These are phyloP conservation scores for Varanus komodoensis DNA, from an alignment of 2,113 vertebrate genomes.

Conservation along the genomic window DNA sequence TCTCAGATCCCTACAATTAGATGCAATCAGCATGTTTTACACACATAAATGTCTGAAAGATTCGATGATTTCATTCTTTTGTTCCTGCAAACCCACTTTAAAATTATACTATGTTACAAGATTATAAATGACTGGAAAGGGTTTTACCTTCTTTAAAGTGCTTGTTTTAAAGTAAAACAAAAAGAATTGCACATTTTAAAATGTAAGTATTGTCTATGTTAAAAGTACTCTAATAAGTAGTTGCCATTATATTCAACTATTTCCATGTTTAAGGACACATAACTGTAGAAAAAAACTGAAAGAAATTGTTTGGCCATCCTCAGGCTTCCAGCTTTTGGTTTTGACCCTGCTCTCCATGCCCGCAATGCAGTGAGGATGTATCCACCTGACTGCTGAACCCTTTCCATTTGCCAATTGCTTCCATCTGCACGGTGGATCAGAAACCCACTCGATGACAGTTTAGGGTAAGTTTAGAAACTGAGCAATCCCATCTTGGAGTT, in stretches of 20 bases:
- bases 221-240: slow-evolving; percentile 2
- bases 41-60: slow-evolving; percentile 51
- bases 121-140: slow-evolving; percentile 47
- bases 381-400: background rate
- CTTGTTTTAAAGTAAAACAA: slow-evolving; percentile 34
- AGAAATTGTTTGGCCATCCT: background rate
- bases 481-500: background rate
- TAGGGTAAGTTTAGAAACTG: background rate
- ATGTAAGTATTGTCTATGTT: background rate
- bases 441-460: background rate
- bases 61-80: slow-evolving; percentile 65
- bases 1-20: slow-evolving; percentile 66
- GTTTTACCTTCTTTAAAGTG: slow-evolving; percentile 43
- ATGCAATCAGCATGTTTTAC: slow-evolving; percentile 58
- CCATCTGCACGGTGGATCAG: slow-evolving; percentile 12
- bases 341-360: background rate
- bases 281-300: background rate
- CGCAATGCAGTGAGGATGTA: background rate
- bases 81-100: slow-evolving; percentile 44
- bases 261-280: background rate
- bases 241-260: background rate
- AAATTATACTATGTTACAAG: slow-evolving; percentile 38
- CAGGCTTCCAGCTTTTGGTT: background rate
- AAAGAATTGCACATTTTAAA: slow-evolving; percentile 15
- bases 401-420: background rate